Evolutionary conservation across 1,140 invertebrate genomes (phyloP).

Genomic region (Acarapis woodi): DNA sequence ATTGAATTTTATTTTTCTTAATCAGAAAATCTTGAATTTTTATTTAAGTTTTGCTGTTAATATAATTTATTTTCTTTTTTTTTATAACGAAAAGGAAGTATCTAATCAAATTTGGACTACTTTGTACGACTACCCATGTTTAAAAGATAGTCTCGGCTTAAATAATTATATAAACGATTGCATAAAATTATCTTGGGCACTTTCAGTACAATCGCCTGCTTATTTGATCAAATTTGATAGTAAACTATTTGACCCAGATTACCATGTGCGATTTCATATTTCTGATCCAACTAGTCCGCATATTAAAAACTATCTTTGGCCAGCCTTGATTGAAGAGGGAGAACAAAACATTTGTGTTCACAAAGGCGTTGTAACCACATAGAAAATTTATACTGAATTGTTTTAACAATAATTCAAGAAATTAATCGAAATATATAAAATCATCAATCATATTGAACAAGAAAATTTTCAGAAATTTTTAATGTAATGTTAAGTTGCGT

Average conservation of each 20-base stretch:
- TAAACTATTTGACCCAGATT: slow-evolving; percentile 24
- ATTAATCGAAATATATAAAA: too few relatives aligned
- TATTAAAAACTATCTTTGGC: slow-evolving; percentile 38
- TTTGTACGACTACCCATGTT: slow-evolving; percentile 39
- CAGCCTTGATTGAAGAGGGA: slow-evolving; percentile 27
- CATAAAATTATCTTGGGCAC: slow-evolving; percentile 33
- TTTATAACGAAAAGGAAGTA: slow-evolving; percentile 23
- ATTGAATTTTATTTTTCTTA: neutral
- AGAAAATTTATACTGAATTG: too few relatives aligned
- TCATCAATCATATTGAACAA: too few relatives aligned
- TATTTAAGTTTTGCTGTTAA: too few relatives aligned
- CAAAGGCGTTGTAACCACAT: slow-evolving; percentile 37
- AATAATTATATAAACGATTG: slow-evolving; percentile 30
- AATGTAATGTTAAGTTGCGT: neutral
- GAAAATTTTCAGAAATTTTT: too few relatives aligned
- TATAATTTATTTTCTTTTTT: slow-evolving; percentile 6
- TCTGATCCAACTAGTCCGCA: slow-evolving; percentile 25
- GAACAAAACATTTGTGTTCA: slow-evolving; percentile 31
- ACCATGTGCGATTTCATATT: slow-evolving; percentile 31
- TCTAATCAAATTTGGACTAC: slow-evolving; percentile 32
- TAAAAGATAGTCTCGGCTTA: slow-evolving; percentile 29
- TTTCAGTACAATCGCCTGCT: slow-evolving; percentile 20
- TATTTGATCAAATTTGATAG: slow-evolving; percentile 24
- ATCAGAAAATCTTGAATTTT: slow-evolving; percentile 6
- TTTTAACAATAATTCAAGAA: too few relatives aligned